Evolutionary conservation across 2,797 vertebrate species (phyloP).

Genomic region (Euphonia xanthogaster): DNA sequence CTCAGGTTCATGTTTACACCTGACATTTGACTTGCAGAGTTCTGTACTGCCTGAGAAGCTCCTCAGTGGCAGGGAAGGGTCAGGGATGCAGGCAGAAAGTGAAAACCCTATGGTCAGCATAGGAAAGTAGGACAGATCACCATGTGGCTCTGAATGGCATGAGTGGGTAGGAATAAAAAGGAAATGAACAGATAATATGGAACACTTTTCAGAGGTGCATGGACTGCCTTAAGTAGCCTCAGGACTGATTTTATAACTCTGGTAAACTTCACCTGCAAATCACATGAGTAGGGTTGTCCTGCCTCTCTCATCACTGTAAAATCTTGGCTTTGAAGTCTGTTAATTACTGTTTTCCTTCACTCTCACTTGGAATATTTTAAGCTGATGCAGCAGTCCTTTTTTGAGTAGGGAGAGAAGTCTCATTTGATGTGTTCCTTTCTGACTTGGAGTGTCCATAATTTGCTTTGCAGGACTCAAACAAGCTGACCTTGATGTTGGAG

Average conservation of each 20-base stretch:
- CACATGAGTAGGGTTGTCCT: neutral
- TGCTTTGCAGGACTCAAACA: slow-evolving; percentile 82
- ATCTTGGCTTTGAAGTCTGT: neutral
- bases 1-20: neutral
- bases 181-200: neutral
- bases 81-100: neutral
- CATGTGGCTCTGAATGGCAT: rapidly evolving
- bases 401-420: neutral
- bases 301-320: neutral
- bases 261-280: neutral
- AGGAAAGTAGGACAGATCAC: neutral
- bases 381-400: neutral
- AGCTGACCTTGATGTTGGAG: slow-evolving; percentile 86
- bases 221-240: neutral
- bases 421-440: neutral
- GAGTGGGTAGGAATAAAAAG: neutral
- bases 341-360: neutral
- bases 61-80: neutral
- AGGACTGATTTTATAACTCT: neutral
- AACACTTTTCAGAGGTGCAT: neutral
- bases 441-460: neutral
- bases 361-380: neutral
- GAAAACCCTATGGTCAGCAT: neutral
- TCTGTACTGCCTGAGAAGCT: neutral
- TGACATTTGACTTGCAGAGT: neutral